Evolutionary conservation across 2,888 invertebrate species (phyloP).

Genomic region (Dicyrtoma fusca): DNA sequence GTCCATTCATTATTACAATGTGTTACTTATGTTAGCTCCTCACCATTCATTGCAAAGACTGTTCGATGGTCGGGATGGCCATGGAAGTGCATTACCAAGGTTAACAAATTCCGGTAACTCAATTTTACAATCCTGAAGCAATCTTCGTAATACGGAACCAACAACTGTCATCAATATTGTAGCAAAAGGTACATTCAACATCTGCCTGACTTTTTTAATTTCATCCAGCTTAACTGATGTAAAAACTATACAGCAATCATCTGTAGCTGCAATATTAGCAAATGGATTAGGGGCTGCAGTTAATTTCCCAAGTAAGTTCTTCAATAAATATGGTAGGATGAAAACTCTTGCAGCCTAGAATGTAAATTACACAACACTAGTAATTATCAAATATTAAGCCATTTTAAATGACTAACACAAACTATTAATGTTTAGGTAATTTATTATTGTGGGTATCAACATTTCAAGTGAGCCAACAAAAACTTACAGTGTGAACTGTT

Average conservation of each 20-base stretch:
- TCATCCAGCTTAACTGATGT: neutral
- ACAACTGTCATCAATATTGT: constrained; percentile 6
- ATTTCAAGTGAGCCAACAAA: no score
- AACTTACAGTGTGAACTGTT: no score
- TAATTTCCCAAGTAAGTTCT: neutral
- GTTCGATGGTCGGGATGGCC: constrained; percentile 10
- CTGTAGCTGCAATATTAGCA: neutral
- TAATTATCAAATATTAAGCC: no score
- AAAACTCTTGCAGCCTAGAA: neutral
- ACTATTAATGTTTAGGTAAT: no score
- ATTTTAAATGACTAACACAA: no score
- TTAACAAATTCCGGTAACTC: constrained; percentile 16
- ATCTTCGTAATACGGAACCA: neutral
- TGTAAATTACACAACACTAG: no score
- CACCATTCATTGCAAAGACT: constrained; percentile 28
- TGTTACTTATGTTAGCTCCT: neutral
- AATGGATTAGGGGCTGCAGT: constrained; percentile 4
- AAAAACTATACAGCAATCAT: constrained; percentile 6
- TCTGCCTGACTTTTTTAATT: constrained; percentile 11
- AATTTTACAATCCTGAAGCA: neutral
- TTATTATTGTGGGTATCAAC: no score
- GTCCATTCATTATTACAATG: no score
- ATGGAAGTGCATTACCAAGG: constrained; percentile 18
- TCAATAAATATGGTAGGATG: constrained; percentile 15
- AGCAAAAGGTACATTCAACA: constrained; percentile 19